phyloP scores from a whole-genome alignment of 2,888 invertebrate genomes.

The Pristionchus arcanus region DNA sequence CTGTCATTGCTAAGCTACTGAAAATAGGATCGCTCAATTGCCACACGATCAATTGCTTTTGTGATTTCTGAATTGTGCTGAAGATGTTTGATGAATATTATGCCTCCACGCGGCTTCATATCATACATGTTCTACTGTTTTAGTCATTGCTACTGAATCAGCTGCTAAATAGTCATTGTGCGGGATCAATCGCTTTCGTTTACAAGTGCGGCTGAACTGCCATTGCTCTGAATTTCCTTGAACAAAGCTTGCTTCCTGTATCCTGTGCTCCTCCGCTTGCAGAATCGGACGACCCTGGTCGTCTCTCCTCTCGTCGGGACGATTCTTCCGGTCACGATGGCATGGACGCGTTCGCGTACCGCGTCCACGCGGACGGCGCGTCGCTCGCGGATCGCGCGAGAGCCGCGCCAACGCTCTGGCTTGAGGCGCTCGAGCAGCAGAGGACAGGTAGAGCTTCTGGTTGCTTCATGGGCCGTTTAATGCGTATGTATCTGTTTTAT shows the following conservation, averaged over 20 bases:
- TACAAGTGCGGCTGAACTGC: too few species aligned
- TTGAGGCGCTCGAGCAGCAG: neutral
- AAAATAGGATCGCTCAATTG: neutral
- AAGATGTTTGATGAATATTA: neutral
- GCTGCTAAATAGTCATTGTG: too few species aligned
- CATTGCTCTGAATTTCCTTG: too few species aligned
- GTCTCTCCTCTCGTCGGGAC: neutral
- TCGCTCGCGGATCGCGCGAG: neutral
- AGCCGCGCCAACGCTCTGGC: slow-evolving; percentile 43
- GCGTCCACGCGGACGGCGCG: neutral
- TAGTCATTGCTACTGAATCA: too few species aligned
- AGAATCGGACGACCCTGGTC: neutral
- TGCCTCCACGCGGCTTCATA: neutral
- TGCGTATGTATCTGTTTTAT: neutral
- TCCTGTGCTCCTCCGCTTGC: neutral
- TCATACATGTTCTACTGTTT: too few species aligned
- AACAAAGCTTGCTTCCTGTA: neutral
- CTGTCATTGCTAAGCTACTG: neutral
- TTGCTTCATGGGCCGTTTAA: neutral
- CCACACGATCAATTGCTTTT: neutral
- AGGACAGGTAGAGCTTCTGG: neutral
- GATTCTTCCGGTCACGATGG: neutral
- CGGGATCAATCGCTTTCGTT: too few species aligned
- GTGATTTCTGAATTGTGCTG: neutral
- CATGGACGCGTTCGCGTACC: slow-evolving; percentile 51